A percentile compares a stretch with the other conserved stretches of the same genome.
Conservation (phyloP, 2,113 vertebrate genomes). For the Melozone crissalis region DNA sequence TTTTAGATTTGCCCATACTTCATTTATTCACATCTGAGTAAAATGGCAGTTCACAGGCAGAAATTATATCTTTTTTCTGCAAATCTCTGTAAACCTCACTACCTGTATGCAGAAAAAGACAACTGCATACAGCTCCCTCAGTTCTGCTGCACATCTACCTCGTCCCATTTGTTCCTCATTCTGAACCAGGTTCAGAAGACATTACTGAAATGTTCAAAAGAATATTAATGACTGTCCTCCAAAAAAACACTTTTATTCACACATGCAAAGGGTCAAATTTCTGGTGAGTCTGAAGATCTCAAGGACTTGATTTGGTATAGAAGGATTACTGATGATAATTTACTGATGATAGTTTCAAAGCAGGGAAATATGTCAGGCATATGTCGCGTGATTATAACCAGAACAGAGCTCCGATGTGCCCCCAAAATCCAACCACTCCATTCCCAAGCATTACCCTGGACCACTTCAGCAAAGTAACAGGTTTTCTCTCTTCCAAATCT, state of each 20-base stretch:
- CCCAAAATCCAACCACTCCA: background rate
- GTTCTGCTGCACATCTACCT: background rate
- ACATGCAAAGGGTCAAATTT: background rate
- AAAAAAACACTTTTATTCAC: background rate
- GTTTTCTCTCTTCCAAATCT: background rate
- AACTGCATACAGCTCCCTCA: background rate
- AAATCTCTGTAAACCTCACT: background rate
- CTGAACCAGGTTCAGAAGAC: background rate
- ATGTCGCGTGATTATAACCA: background rate
- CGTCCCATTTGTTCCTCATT: background rate
- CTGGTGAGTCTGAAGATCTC: background rate
- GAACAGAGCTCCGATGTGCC: background rate
- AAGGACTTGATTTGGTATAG: background rate
- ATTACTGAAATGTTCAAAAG: background rate
- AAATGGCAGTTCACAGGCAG: background rate
- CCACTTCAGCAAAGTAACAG: background rate
- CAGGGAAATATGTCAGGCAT: background rate
- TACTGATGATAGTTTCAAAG: background rate
- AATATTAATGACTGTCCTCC: background rate
- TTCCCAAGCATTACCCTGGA: background rate
- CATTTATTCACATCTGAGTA: background rate
- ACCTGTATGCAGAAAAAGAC: background rate
- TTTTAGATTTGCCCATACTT: background rate
- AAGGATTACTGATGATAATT: background rate
- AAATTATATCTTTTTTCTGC: background rate